Percentiles rank a stretch among this genome's conserved stretches.
Conservation (phyloP, 2,797 vertebrate species). For the Clarias laeviceps region DNA sequence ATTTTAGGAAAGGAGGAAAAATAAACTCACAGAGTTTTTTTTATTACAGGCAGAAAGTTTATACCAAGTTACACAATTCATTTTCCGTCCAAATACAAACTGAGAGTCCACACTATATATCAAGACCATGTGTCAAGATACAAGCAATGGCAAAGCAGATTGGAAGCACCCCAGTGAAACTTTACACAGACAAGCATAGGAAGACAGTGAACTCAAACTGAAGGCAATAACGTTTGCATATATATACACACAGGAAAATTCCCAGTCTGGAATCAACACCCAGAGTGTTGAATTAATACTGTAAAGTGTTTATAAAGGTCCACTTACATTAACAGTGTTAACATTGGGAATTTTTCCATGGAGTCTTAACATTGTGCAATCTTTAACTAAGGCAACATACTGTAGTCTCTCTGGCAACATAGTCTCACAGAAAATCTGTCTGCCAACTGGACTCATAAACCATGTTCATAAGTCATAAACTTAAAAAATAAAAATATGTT, state of each 20-base stretch:
- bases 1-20: constrained; percentile 58
- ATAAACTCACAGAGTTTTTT: constrained; percentile 59
- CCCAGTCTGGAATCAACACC: too few relatives aligned
- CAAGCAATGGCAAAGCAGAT: background rate
- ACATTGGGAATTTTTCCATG: too few relatives aligned
- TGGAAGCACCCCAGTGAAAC: background rate
- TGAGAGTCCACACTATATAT: constrained; percentile 36
- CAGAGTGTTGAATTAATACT: too few relatives aligned
- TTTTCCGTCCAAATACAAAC: constrained; percentile 56
- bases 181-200: background rate
- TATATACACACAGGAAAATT: background rate
- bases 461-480: background rate
- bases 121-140: constrained; percentile 34
- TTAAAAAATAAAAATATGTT: background rate
- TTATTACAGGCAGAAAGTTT: constrained; percentile 53
- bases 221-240: background rate
- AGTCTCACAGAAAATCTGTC: background rate
- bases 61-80: constrained; percentile 60
- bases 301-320: too few relatives aligned
- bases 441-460: background rate
- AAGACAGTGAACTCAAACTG: background rate
- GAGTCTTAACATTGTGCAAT: background rate
- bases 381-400: constrained; percentile 4
- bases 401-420: background rate
- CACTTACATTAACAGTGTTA: too few relatives aligned